Evolutionary conservation across 2,888 invertebrate genomes (phyloP), one percentile per base, ranked within the genome.

Genomic region (Agonopterix subpropinquella): DNA sequence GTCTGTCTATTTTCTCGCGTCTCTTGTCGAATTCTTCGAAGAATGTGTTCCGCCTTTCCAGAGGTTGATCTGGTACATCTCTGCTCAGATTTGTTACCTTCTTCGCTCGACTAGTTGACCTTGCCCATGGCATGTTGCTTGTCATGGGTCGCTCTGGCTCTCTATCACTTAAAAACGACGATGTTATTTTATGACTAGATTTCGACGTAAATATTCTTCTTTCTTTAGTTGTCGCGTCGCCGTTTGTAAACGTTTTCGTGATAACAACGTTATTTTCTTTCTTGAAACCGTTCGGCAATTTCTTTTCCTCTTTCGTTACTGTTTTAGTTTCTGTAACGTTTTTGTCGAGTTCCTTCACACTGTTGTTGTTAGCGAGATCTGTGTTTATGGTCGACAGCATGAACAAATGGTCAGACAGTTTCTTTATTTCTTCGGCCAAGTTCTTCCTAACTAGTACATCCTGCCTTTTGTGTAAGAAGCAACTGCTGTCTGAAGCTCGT

Each of bases 381-480:
- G 89, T 89, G 58, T 92, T 91, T 78, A 92, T 92, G 43, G 92
- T 92, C 0, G 93, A 93, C 41, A 93, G 72, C 89, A 93, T 91
- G 50, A 91, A 91, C 36, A 95, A 79, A 67, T 94, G 95, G 67
- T 95, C 95, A 0, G 95, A 95, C 1, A 96, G 77, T 76, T 94
- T 95, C 58, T 94, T 92, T 56, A 96, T 96, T 80, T 96, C 95
- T 64, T 95, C 95, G 0, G 95, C 95, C 51, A 95, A 81, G 64
- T 93, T 93, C 52, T 93, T 90, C 51, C 92, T 87, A 49, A 93
- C 92, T 0, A 89, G 78, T 4, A 92, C 91, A 55, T 92, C 92
- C 13, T 90, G 86, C 58, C 87, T 81, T 65, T 90, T 91, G 55
- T 90, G 89, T 47, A 93, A 73, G 58, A 94, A 87, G 63, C 91